These are phyloP conservation scores for Amaurobius ferox DNA, from an alignment of 2,888 invertebrate species.

Conservation along the genomic window DNA sequence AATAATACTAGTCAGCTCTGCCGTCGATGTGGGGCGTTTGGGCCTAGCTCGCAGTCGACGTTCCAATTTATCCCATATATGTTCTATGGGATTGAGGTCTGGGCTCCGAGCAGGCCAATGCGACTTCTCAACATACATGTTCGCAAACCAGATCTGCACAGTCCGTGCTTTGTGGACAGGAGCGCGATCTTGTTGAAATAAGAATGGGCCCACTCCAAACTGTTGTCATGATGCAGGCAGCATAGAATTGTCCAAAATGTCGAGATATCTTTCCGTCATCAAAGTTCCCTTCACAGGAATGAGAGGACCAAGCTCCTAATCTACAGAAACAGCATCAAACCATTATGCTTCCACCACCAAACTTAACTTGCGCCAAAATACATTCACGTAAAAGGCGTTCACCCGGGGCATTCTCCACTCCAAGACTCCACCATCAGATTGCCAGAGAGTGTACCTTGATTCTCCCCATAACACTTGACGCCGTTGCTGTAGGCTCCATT, in stretches of 20 bases:
- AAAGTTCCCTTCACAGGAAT: not conserved
- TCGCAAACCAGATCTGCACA: not conserved
- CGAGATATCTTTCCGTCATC: not conserved
- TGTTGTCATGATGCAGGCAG: not conserved
- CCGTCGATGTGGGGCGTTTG: not conserved
- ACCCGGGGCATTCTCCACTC: not conserved
- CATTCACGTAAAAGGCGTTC: not conserved
- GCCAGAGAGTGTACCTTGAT: not conserved
- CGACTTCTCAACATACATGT: not conserved
- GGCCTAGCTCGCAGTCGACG: not conserved
- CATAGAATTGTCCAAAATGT: not conserved
- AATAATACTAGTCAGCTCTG: not conserved
- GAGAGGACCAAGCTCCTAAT: not conserved
- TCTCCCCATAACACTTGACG: not conserved
- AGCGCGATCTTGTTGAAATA: not conserved
- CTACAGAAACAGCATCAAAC: too few relatives aligned
- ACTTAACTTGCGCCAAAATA: not conserved
- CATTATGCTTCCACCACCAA: not conserved
- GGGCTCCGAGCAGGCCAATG: too few relatives aligned
- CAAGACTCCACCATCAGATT: not conserved
- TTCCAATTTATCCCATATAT: not conserved
- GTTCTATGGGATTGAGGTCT: not conserved
- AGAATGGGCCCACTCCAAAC: not conserved
- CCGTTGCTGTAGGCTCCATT: too few relatives aligned
- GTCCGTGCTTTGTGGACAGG: not conserved